Conservation (phyloP, 2,888 invertebrate genomes). For the Orchesella flavescens region DNA sequence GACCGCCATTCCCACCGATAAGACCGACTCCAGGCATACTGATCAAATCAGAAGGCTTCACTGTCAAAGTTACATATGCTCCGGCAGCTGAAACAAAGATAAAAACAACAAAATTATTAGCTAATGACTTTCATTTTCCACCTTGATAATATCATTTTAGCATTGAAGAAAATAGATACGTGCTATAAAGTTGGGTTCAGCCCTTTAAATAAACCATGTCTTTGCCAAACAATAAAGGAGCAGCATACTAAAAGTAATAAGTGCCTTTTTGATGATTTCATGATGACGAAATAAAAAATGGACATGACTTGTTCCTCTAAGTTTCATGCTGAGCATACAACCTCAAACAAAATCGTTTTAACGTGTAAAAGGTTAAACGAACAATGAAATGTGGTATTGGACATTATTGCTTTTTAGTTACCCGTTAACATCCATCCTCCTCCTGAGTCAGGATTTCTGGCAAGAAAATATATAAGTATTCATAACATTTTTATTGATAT, state of each 20-base stretch:
- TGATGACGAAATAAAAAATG: no score
- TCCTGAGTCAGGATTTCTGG: no score
- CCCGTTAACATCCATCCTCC: slow-evolving; percentile 5
- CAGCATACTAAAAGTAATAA: no score
- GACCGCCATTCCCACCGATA: slow-evolving; percentile 68
- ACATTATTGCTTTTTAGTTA: slow-evolving; percentile 4
- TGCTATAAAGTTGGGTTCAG: background rate
- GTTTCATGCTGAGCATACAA: no score
- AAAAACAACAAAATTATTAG: slow-evolving; percentile 5
- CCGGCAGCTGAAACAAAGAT: slow-evolving; percentile 74
- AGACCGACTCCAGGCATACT: slow-evolving; percentile 70
- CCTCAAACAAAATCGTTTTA: no score
- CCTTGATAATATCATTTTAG: background rate
- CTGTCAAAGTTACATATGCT: slow-evolving; percentile 76
- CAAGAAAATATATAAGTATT: no score
- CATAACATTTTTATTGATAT: background rate
- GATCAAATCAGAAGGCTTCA: slow-evolving; percentile 72
- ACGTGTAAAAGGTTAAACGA: no score
- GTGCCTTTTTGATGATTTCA: no score
- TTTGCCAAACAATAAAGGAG: background rate
- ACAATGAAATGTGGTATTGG: background rate
- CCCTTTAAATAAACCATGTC: background rate
- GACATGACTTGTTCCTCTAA: no score
- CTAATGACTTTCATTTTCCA: background rate
- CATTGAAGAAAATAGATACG: background rate